Evolutionary conservation across 2,113 vertebrate species (phyloP), one percentile per base, ranked within the genome.

Genomic region (Poecile atricapillus): DNA sequence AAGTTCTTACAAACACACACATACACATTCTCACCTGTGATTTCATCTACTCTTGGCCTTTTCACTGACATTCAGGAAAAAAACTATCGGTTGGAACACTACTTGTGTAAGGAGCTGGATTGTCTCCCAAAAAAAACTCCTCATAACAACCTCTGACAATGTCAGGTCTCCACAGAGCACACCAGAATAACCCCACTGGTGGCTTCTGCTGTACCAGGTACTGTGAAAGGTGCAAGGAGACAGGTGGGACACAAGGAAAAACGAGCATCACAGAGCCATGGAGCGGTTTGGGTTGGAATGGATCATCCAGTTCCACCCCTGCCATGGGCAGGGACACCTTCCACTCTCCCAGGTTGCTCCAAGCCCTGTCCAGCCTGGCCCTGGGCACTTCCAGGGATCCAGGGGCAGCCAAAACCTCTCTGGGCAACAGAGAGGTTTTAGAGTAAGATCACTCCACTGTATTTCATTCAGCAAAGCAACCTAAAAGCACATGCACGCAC

Each of bases 401-500:
- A 68, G 80, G 71, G 56, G 43, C 67, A 80, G 30, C 35, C 50
- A 73, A 35, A 49, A 0, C 25, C 7, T 1, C 79, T 69, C 87
- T 28, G 68, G 68, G 69, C 49, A 69, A 33, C 64, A 77, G 71
- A 70, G 71, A 83, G 31, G 35, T 44, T 67, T 65, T 4, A 25
- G 53, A 81, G 43, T 4, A 8, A 77, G 79, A 44, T 64, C 5
- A 71, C 93, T 83, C 75, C 47, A 10, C 92, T 60, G 85, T 7
- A 3, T 23, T 63, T 52, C 20, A 0, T 19, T 56, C 95, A 96
- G 93, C 92, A 88, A 83, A 93, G 92, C 95, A 90, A 86, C 88
- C 95, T 15, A 47, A 58, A 94, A 91, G 90, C 92, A 88, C 96
- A 94, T 80, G 95, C 94, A 90, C 33, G 2, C 83, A 31, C 1